Percentiles rank a stretch among this genome's conserved stretches.
phyloP scores from a whole-genome alignment of 2,888 invertebrate species.

The Periphyllus acericola region DNA sequence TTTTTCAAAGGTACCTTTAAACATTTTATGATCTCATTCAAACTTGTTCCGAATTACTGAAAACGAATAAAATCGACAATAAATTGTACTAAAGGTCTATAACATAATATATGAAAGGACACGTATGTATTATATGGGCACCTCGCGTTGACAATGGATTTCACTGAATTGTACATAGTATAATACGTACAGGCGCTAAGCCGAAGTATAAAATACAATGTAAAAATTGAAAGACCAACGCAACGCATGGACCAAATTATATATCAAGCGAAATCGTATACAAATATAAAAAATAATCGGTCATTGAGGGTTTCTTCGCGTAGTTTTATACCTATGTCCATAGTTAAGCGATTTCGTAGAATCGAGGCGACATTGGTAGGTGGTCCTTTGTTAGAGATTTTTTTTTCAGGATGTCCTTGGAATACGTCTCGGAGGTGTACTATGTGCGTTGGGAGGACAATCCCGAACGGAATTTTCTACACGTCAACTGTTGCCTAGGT shows the following conservation, averaged over 20 bases:
- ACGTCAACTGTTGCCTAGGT: not conserved
- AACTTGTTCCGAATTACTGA: no score
- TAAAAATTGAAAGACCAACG: no score
- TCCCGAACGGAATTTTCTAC: slow-evolving; percentile 17
- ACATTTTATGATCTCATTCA: no score
- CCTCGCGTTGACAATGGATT: not conserved
- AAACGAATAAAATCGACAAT: no score
- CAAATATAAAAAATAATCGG: not conserved
- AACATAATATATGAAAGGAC: no score
- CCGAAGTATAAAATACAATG: not conserved
- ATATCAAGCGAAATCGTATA: not conserved
- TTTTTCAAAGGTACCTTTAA: no score
- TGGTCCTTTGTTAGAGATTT: slow-evolving; percentile 32
- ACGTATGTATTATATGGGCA: not conserved
- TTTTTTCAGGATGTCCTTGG: slow-evolving; percentile 31
- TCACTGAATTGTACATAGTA: not conserved
- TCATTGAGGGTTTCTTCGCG: not conserved
- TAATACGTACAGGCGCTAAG: not conserved
- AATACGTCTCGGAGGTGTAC: not conserved
- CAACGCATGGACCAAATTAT: no score
- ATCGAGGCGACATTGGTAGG: slow-evolving; percentile 1
- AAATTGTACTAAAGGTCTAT: no score
- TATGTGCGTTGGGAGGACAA: not conserved
- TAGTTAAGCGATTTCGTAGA: not conserved
- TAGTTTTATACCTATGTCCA: not conserved